Evolutionary conservation across 2,113 vertebrate genomes (phyloP).

Genomic region (Stegastes partitus): DNA sequence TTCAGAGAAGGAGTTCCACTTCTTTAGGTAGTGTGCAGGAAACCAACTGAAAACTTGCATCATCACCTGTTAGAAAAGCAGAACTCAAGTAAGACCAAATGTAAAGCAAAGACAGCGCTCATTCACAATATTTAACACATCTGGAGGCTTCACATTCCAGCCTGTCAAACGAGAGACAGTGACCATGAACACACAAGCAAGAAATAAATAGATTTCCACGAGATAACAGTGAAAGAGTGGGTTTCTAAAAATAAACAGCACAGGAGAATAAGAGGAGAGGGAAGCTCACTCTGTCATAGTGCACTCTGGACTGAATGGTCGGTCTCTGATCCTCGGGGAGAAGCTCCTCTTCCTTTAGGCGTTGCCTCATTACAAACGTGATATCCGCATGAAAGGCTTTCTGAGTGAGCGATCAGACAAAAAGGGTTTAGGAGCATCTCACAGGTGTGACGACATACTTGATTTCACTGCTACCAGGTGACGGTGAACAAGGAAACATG

Average conservation of each 20-base stretch:
- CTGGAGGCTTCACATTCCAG: neutral
- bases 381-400: conserved; percentile 84
- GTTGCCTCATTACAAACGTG: conserved; percentile 72
- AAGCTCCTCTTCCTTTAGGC: conserved; percentile 74
- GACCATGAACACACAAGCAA: conserved; percentile 5
- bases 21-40: conserved; percentile 84
- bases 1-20: conserved; percentile 82
- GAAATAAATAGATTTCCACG: neutral
- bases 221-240: neutral
- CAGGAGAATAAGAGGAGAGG: neutral
- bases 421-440: neutral
- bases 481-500: too few species aligned
- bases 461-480: neutral
- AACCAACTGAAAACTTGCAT: conserved; percentile 90
- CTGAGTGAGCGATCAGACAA: conserved; percentile 51
- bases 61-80: conserved; percentile 83
- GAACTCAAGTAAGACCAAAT: neutral
- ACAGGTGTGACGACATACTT: neutral
- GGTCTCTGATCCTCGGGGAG: conserved; percentile 66
- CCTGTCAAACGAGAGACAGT: neutral
- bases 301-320: conserved; percentile 69
- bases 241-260: conserved; percentile 20
- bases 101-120: neutral
- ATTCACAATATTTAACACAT: neutral
- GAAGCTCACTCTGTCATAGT: conserved; percentile 79